Percentiles rank a stretch among this genome's conserved stretches.
Evolutionary conservation across 2,113 vertebrate genomes (phyloP).

Genomic region (Sorex araneus): DNA sequence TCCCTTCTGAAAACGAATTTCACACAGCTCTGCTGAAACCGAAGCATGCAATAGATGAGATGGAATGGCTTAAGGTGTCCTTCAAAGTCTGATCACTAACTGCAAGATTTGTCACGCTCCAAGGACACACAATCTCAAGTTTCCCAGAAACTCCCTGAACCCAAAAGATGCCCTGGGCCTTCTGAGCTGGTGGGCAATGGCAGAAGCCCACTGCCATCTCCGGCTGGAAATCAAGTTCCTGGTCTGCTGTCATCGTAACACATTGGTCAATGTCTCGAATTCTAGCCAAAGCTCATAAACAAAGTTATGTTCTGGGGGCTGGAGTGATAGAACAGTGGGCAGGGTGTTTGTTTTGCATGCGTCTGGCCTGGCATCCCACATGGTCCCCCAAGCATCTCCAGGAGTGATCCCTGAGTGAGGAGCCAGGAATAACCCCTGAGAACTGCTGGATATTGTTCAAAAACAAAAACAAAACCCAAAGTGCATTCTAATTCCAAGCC

Average conservation of each 20-base stretch:
- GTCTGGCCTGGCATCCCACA: no score
- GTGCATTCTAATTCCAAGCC: slow-evolving; percentile 48
- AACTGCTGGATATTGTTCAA: no score
- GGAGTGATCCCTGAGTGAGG: no score
- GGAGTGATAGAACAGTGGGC: no score
- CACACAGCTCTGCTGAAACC: slow-evolving; percentile 19
- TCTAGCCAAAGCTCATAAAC: background rate
- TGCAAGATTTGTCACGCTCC: background rate
- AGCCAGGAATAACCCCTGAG: no score
- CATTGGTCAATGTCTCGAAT: slow-evolving; percentile 27
- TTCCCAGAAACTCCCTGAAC: slow-evolving; percentile 51
- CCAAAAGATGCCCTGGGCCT: slow-evolving; percentile 1
- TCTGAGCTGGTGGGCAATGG: background rate
- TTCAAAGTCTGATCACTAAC: background rate
- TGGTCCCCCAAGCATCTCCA: no score
- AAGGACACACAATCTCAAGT: slow-evolving; percentile 60
- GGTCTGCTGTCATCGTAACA: slow-evolving; percentile 16
- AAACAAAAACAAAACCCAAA: no score
- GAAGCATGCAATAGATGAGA: background rate
- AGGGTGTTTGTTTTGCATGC: no score
- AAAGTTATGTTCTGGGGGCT: no score
- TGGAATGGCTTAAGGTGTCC: background rate
- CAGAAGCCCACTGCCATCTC: slow-evolving; percentile 17
- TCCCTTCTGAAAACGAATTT: slow-evolving; percentile 49
- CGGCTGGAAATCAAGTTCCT: slow-evolving; percentile 64